These are phyloP conservation scores for Danio choprae DNA, from an alignment of 2,797 vertebrate genomes.

Conservation along the genomic window DNA sequence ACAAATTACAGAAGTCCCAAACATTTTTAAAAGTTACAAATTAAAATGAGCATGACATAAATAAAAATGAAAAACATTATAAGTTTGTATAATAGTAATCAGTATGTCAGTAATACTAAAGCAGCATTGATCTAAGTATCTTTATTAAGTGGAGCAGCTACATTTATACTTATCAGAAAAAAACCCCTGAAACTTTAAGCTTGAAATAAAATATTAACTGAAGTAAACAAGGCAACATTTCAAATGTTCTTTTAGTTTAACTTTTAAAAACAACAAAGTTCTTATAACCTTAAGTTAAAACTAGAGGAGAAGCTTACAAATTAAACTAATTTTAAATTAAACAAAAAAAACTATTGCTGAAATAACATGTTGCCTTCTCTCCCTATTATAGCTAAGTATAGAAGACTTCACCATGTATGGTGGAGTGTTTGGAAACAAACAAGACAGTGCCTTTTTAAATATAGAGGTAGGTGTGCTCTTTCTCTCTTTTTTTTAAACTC, in stretches of 20 bases:
- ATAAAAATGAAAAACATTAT: background rate
- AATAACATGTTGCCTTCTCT: background rate
- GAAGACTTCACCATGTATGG: conserved; percentile 90
- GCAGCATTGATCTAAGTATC: background rate
- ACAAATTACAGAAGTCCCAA: background rate
- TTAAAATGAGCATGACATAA: background rate
- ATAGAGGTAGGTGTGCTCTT: conserved; percentile 78
- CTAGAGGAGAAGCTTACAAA: no score
- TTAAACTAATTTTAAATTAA: no score
- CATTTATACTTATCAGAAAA: no score
- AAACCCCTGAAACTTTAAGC: no score
- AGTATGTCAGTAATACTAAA: background rate
- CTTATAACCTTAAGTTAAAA: no score
- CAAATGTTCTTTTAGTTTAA: no score
- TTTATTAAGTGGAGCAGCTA: no score
- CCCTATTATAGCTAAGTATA: conserved; percentile 80
- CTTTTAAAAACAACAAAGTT: no score
- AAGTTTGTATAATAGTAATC: background rate
- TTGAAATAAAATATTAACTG: no score
- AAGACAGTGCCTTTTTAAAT: conserved; percentile 84
- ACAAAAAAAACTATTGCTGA: no score
- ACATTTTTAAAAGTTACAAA: background rate
- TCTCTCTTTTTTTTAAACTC: no score
- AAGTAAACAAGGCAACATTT: no score
- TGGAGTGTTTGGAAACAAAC: conserved; percentile 88